phyloP scores from a whole-genome alignment of 2,888 invertebrate species.

The Xestia sexstrigata region DNA sequence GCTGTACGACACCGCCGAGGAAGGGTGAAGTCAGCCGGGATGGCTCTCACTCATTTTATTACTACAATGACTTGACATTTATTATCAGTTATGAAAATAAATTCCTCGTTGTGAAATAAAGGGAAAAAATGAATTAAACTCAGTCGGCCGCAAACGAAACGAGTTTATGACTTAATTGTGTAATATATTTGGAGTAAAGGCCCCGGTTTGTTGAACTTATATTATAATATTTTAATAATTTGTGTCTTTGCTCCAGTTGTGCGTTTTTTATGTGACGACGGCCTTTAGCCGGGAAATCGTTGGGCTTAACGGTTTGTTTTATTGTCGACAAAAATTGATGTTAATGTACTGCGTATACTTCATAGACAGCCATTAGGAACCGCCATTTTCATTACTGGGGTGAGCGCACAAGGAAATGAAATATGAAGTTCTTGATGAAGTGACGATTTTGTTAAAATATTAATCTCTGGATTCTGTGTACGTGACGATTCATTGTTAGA shows the following conservation, averaged over 20 bases:
- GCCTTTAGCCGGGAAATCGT: conserved; percentile 65
- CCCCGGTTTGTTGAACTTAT: conserved; percentile 78
- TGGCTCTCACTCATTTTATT: conserved; percentile 81
- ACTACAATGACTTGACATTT: conserved; percentile 87
- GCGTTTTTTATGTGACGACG: conserved; percentile 67
- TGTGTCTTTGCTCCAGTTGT: conserved; percentile 68
- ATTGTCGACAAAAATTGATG: conserved; percentile 75
- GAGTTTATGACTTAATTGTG: conserved; percentile 81
- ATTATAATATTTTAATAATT: conserved; percentile 75
- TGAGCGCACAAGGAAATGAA: conserved; percentile 46
- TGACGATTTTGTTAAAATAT: conserved; percentile 27
- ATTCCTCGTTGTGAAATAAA: conserved; percentile 81
- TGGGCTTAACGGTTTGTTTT: conserved; percentile 77
- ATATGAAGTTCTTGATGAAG: conserved; percentile 29
- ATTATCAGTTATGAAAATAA: conserved; percentile 88
- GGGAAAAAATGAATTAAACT: conserved; percentile 74
- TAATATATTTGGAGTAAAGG: conserved; percentile 79
- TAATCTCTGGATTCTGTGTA: conserved; percentile 44
- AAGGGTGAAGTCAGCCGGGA: conserved; percentile 72
- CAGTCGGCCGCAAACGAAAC: conserved; percentile 75
- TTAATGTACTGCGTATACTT: conserved; percentile 72
- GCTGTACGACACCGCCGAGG: conserved; percentile 65
- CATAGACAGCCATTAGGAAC: conserved; percentile 64
- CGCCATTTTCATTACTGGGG: conserved; percentile 57
- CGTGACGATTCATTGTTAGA: conserved; percentile 48